Conservation (phyloP, 2,888 invertebrate genomes). For the Melinaea menophilus region DNA sequence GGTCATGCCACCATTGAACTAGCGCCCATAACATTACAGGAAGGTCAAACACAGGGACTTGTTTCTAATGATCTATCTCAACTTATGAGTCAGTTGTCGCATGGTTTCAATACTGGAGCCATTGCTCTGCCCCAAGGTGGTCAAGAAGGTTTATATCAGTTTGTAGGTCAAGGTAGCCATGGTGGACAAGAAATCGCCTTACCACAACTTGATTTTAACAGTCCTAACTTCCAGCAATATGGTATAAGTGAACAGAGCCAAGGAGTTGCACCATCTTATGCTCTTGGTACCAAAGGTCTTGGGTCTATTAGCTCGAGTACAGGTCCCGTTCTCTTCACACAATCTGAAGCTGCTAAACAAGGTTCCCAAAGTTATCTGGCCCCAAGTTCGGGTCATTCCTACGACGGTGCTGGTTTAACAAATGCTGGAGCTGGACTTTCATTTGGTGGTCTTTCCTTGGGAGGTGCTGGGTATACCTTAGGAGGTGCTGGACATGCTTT, state of each 20-base stretch:
- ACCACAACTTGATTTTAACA: conserved; percentile 54
- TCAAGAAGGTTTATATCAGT: conserved; percentile 52
- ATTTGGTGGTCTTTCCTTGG: not conserved
- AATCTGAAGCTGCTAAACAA: conserved; percentile 46
- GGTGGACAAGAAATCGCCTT: conserved; percentile 50
- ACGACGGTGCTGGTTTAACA: not conserved
- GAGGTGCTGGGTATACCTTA: not conserved
- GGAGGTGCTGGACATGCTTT: conserved; percentile 41
- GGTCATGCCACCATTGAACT: conserved; percentile 58
- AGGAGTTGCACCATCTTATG: conserved; percentile 56
- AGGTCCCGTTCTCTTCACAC: conserved; percentile 66
- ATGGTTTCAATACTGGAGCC: conserved; percentile 60
- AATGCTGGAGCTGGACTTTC: conserved; percentile 2
- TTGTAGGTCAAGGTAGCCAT: conserved; percentile 45
- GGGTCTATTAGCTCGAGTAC: conserved; percentile 61
- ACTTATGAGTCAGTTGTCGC: conserved; percentile 64
- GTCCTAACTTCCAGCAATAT: conserved; percentile 54
- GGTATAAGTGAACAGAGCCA: conserved; percentile 49
- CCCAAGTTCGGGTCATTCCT: conserved; percentile 32
- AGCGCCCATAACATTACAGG: conserved; percentile 61
- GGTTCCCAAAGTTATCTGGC: conserved; percentile 44
- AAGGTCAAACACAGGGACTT: conserved; percentile 47
- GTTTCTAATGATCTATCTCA: conserved; percentile 58
- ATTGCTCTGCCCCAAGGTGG: conserved; percentile 52
- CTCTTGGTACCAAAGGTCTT: conserved; percentile 64